These are phyloP conservation scores for Axinella damicornis DNA, from an alignment of 37 sponge, comb jelly and placozoan genomes.

Conservation along the genomic window DNA sequence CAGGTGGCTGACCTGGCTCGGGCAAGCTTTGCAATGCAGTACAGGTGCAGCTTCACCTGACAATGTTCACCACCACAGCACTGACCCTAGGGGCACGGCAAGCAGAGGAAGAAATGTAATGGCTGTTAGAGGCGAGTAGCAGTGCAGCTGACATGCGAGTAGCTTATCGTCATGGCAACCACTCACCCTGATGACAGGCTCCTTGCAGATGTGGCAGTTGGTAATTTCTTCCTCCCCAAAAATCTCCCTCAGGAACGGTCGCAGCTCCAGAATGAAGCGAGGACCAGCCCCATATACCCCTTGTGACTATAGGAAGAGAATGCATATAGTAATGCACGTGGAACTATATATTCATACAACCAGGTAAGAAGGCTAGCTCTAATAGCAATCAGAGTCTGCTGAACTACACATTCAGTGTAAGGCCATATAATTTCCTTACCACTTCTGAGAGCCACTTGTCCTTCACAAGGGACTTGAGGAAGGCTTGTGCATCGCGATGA, in stretches of 20 bases:
- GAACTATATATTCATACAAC: background rate
- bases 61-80: slow-evolving; percentile 20
- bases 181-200: slow-evolving; percentile 51
- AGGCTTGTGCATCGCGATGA: slow-evolving; percentile 23
- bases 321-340: background rate
- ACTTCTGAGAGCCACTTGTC: slow-evolving; percentile 49
- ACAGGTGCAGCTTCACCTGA: slow-evolving; percentile 18
- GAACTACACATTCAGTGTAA: too few species aligned
- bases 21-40: slow-evolving; percentile 30
- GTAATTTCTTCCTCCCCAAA: slow-evolving; percentile 37
- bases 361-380: too few species aligned
- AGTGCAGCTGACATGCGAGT: background rate
- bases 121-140: background rate
- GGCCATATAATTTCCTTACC: background rate
- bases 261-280: slow-evolving; percentile 64
- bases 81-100: slow-evolving; percentile 32
- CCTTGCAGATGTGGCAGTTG: slow-evolving; percentile 45
- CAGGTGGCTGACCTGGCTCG: slow-evolving; percentile 18
- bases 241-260: slow-evolving; percentile 61
- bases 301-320: background rate
- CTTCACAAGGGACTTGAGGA: slow-evolving; percentile 26
- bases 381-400: too few species aligned
- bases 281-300: slow-evolving; percentile 57
- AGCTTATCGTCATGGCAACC: background rate
- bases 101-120: background rate